Percentiles rank a stretch among this genome's conserved stretches.
phyloP scores from a whole-genome alignment of 2,797 vertebrate genomes.

The Macrochelys suwanniensis region DNA sequence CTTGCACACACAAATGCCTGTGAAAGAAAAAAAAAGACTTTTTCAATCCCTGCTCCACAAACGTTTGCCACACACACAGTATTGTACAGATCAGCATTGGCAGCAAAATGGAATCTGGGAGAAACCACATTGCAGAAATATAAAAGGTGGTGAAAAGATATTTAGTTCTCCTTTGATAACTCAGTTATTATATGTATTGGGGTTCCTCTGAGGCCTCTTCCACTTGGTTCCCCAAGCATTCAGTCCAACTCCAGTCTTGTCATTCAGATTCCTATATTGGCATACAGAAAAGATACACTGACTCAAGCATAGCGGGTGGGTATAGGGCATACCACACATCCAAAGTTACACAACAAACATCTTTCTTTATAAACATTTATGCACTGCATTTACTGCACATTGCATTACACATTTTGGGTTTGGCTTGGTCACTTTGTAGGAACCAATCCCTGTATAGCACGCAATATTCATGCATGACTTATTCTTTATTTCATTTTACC shows the following conservation, averaged over 20 bases:
- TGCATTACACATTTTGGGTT: not conserved
- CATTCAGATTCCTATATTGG: not conserved
- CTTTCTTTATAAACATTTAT: not conserved
- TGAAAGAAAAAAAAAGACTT: not conserved
- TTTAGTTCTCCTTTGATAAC: not conserved
- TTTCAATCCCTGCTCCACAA: not conserved
- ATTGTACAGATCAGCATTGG: not conserved
- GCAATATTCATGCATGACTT: not conserved
- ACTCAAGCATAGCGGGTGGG: not conserved
- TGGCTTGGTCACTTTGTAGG: not conserved
- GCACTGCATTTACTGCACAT: not conserved
- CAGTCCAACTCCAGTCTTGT: not conserved
- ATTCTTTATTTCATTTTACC: not conserved
- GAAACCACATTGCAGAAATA: rapidly evolving
- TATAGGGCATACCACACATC: not conserved
- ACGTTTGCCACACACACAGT: not conserved
- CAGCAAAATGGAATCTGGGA: not conserved
- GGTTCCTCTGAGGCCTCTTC: not conserved
- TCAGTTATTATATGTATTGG: not conserved
- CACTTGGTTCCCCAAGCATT: not conserved
- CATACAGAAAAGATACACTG: too few relatives aligned
- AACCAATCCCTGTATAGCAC: not conserved
- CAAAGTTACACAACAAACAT: not conserved
- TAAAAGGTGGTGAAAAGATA: not conserved
- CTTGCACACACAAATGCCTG: not conserved